Base-by-base conservation (phyloP, 2,797 vertebrate species). In the Tokudaia tokunoshimensis region DNA sequence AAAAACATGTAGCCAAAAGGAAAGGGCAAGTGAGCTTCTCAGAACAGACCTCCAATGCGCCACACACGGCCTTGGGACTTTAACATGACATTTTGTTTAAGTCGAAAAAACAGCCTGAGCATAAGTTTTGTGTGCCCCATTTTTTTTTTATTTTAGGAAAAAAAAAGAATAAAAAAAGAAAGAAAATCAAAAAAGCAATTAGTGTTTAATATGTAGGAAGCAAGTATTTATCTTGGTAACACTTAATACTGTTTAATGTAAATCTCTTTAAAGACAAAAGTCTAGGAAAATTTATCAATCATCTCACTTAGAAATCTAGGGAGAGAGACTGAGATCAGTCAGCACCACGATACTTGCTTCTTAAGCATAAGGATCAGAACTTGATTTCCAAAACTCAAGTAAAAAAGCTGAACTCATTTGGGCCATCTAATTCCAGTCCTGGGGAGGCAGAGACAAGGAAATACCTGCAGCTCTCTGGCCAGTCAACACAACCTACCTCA, bases 1-100 rank as follows among this genome's bases (percentile, higher is more conserved):
- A 88, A 89, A 97, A 94, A 91, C 57, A 92, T n/a, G 94, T 41
- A 97, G 82, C 88, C 63, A 92, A 94, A 86, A 92, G 92, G 83
- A 96, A 94, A 96, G 96, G 95, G 92, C 91, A 96, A 94, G 63
- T 81, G 50, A 92, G 44, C 74, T 57, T 63, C 83, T 50, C 91
- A 96, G 94, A 94, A 94, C 31, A 96, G n/a, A 89, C 52, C 19
- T 96, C 94, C 88, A 82, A 92, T 31, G 34, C 92, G 85, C 5
- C 85, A 80, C 50, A 47, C 67, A 79, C 9, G 41, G 84, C 97
- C 85, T 92, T 94, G 55, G 74, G 94, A 86, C 55, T 95, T 89
- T 70, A 81, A 59, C 41, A 74, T 80, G 57, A 79, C 88, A 57
- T 94, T 96, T 95, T 94, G 94, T 89, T 96, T 84, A 94, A 95